Base-by-base conservation (phyloP, 1,140 invertebrate genomes). In the Penaeus chinensis region DNA sequence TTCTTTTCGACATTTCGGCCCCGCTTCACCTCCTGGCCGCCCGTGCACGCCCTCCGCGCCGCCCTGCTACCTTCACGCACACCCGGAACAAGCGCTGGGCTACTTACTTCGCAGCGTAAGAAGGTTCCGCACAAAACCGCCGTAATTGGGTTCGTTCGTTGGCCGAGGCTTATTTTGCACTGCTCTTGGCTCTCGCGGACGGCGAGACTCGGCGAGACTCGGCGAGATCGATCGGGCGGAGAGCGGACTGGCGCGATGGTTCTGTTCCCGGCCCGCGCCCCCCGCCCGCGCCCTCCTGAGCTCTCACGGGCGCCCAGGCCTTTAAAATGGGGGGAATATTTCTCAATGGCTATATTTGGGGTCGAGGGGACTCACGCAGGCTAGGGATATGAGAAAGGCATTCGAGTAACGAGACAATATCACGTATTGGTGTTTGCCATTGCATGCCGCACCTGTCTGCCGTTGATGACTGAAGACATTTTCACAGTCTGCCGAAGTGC, bases 161-260 rank as follows among this genome's bases (percentile, higher is more conserved):
- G 61, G 80, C 24, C 66, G 27, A 88, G 81, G 83, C 62, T 88
- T 88, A 88, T 88, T 88, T 83, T 88, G 87, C 87, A 78, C 80
- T 82, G 80, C 63, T 71, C 63, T 61, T 78, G 42, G 66, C 81
- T 88, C 87, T 88, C 87, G 87, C 74, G 32, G 24, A 19, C 32
- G 60, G 61, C 87, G 87, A 88, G 87, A 61, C 42, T 37, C 32
- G 60, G 61, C 87, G 87, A 88, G 87, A 88, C 87, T 88, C 77
- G 54, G 87, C 87, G 87, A 88, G 87, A 88, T 88, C 87, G 87
- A 88, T 88, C 87, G 87, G 81, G 81, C 63, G 71, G 81, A 88
- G 69, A 66, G 32, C 32, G 61, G 62, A 78, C 80, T 79, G 71
- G 47, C 7, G 27, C 60, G 27, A 79, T 88, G 87, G 87, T 88